A percentile compares a stretch with the other conserved stretches of the same genome.
Evolutionary conservation across 2,888 invertebrate genomes (phyloP).

Genomic region (Prosopocoilus inquinatus): DNA sequence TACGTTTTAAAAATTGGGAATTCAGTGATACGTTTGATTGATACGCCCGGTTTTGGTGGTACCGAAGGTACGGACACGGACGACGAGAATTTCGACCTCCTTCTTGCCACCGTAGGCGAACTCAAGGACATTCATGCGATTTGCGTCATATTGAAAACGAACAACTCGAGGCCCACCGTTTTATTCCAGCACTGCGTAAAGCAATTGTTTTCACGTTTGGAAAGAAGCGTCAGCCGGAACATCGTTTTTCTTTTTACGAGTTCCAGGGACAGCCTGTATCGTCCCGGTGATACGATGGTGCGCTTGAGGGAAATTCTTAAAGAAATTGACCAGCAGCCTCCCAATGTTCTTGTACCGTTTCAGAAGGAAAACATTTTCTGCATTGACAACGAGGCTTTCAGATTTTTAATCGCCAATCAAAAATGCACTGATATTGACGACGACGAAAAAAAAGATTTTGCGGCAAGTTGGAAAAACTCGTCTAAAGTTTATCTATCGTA

Average conservation of each 20-base stretch:
- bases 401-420: constrained; percentile 14
- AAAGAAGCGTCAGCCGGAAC: constrained; percentile 22
- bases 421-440: constrained; percentile 7
- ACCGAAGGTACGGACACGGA: constrained; percentile 34
- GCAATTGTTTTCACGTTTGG: constrained; percentile 20
- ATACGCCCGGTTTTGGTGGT: constrained; percentile 29
- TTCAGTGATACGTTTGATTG: constrained; percentile 14
- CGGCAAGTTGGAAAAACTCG: constrained; percentile 18
- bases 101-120: constrained; percentile 22
- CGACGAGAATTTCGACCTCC: constrained; percentile 37
- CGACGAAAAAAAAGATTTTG: constrained; percentile 7
- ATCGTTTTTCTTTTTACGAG: constrained; percentile 25
- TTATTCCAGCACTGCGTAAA: constrained; percentile 25
- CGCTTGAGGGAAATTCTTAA: constrained; percentile 10
- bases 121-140: constrained; percentile 20
- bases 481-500: constrained; percentile 8
- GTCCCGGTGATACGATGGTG: constrained; percentile 22
- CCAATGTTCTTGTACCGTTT: constrained; percentile 15
- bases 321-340: constrained; percentile 12
- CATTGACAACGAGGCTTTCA: constrained; percentile 22
- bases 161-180: constrained; percentile 19
- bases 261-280: constrained; percentile 19
- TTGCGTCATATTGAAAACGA: constrained; percentile 24
- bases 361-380: constrained; percentile 18
- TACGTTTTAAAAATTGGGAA: constrained; percentile 2